These are phyloP conservation scores for Drosophila mayaguana DNA, from an alignment of 2,888 invertebrate species.

Conservation along the genomic window DNA sequence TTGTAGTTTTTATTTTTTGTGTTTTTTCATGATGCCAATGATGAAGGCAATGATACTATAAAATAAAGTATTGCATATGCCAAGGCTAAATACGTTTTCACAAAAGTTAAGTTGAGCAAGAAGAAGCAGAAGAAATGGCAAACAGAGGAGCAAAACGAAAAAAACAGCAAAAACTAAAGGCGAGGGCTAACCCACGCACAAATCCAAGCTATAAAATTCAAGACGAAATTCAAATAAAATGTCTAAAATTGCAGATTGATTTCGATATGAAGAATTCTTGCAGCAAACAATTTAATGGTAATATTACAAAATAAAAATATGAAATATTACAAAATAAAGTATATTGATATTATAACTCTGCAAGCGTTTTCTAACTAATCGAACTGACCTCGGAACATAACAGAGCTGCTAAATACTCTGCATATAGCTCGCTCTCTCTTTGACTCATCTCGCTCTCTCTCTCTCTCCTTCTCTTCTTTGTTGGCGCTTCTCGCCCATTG, in stretches of 20 bases:
- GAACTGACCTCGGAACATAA: slow-evolving; percentile 19
- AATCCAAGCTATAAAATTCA: not conserved
- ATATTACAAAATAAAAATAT: not conserved
- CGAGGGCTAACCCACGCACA: not conserved
- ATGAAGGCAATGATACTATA: slow-evolving; percentile 50
- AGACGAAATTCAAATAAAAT: not conserved
- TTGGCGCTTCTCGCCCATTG: not conserved
- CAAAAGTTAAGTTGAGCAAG: slow-evolving; percentile 1
- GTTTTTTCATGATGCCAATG: slow-evolving; percentile 44
- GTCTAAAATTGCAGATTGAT: not conserved
- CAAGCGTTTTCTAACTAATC: not conserved
- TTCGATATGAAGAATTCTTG: too few relatives aligned
- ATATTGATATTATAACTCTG: not conserved
- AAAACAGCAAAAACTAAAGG: not conserved
- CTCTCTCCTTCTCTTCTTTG: not conserved
- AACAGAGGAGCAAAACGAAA: not conserved
- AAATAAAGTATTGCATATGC: slow-evolving; percentile 54
- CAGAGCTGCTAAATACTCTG: slow-evolving; percentile 23
- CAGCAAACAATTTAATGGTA: not conserved
- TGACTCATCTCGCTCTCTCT: not conserved
- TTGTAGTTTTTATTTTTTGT: slow-evolving; percentile 16
- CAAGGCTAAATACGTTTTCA: slow-evolving; percentile 44
- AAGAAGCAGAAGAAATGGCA: not conserved
- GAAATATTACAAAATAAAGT: not conserved
- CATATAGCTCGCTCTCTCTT: not conserved